Percentiles rank a stretch among this genome's conserved stretches.
phyloP scores from a whole-genome alignment of 1,140 invertebrate species.

The Notospermus geniculatus region DNA sequence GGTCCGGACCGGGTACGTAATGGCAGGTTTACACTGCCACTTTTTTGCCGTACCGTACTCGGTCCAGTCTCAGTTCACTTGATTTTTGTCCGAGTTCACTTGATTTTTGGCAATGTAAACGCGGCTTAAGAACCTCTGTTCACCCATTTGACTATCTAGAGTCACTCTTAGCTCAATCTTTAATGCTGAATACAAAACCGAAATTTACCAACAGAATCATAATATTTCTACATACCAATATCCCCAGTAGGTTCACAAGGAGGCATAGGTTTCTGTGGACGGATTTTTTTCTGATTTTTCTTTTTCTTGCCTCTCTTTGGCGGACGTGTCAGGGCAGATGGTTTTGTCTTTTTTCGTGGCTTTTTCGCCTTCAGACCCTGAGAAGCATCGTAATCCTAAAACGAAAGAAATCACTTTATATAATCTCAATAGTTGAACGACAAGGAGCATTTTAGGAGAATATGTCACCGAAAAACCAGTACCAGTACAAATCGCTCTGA shows the following conservation, averaged over 20 bases:
- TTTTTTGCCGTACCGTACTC: too few species aligned
- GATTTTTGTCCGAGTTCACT: too few species aligned
- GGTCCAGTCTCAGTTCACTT: too few species aligned
- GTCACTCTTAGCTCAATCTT: neutral
- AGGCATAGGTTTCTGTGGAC: constrained; percentile 35
- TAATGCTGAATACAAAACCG: neutral
- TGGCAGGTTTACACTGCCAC: too few species aligned
- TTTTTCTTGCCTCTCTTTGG: constrained; percentile 73
- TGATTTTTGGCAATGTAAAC: too few species aligned
- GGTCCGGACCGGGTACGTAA: too few species aligned
- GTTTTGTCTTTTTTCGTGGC: constrained; percentile 72
- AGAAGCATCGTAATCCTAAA: constrained; percentile 76
- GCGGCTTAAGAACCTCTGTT: too few species aligned
- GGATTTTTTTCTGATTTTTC: constrained; percentile 53
- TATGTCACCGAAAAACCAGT: too few species aligned
- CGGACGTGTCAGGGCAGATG: constrained; percentile 66
- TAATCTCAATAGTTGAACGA: too few species aligned
- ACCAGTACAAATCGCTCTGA: too few species aligned
- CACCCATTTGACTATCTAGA: neutral
- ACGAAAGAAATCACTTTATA: too few species aligned
- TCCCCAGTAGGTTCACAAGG: constrained; percentile 20
- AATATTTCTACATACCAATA: constrained; percentile 14
- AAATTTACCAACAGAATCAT: neutral
- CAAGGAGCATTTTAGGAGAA: too few species aligned
- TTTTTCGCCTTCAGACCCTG: constrained; percentile 69